Percentiles rank a stretch among this genome's conserved stretches.
Evolutionary conservation across 2,888 invertebrate species (phyloP).

Genomic region (Mythimna loreyi): DNA sequence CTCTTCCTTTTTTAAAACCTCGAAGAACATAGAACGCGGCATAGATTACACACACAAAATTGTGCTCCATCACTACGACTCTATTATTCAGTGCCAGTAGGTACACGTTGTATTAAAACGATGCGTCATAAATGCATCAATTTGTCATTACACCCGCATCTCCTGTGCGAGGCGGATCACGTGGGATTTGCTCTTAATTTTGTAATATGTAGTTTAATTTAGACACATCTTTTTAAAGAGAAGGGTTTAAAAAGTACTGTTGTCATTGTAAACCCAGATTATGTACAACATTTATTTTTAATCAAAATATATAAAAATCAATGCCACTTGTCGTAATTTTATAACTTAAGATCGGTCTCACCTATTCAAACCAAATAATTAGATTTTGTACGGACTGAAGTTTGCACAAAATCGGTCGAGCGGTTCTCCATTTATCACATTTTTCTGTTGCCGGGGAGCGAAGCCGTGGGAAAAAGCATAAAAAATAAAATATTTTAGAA

Average conservation of each 20-base stretch:
- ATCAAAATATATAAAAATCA: no score
- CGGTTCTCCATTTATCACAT: no score
- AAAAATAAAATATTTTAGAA: no score
- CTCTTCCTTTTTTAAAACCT: constrained; percentile 16
- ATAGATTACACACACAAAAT: constrained; percentile 58
- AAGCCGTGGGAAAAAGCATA: no score
- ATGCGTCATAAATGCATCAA: constrained; percentile 78
- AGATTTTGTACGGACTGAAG: no score
- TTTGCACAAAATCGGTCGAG: no score
- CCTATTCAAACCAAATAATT: no score
- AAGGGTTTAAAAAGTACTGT: neutral
- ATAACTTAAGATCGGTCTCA: no score
- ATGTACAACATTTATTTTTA: neutral
- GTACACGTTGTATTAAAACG: constrained; percentile 72
- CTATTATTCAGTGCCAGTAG: constrained; percentile 87
- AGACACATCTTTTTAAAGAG: neutral
- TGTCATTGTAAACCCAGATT: neutral
- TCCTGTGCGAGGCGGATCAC: constrained; percentile 64
- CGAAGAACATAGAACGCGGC: constrained; percentile 34
- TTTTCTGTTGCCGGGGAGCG: no score
- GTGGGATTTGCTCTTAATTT: constrained; percentile 42
- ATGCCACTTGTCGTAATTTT: no score
- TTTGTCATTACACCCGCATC: constrained; percentile 87
- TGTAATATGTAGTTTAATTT: constrained; percentile 29
- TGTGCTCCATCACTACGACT: constrained; percentile 79